Evolutionary conservation across 2,888 invertebrate species (phyloP), one percentile per base, ranked within the genome.

Genomic region (Altica lythri): DNA sequence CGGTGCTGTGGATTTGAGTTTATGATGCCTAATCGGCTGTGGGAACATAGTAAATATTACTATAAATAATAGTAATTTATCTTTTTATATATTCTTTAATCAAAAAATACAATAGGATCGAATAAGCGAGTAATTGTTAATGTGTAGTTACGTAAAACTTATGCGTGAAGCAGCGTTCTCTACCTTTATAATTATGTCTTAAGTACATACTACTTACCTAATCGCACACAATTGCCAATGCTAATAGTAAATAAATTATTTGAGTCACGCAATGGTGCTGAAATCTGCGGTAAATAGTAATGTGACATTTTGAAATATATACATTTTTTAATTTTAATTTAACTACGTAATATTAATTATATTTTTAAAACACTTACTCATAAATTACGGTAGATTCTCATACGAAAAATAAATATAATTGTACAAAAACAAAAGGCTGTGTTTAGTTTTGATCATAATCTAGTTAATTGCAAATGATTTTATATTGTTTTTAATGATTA

Each of bases 161-260:
- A 27, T 18, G 44, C 18, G 29, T 44, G 13, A 30, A 30, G 22
- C 45, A 22, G 50, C 46, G 19, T 46, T 53, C 45, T 30, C 45
- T 13, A 32, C 34, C 13, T 40, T 47, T 30, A 47, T 55, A 49
- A 57, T 57, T 49, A 49, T 37, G 40, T 57, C 49, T 43, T 53
- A 57, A 53, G 57, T 57, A 53, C 47, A 22, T 13, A 49, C 49
- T 46, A 53, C 49, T 57, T 51, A 51, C 53, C 57, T 53, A 57
- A 57, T 50, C 53, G 53, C 38, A 37, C 14, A 51, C 50, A 53
- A 57, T 49, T 51, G 57, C 47, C 29, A 51, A 43, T 43, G 53
- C 50, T 53, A 51, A 53, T 54, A 57, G 53, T 50, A 54, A 57
- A 57, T 57, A 57, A 57, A 57, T 54, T 51, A 54, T 54, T 54